These are phyloP conservation scores for Dissostichus mawsoni DNA, from an alignment of 2,113 vertebrate genomes.

Conservation along the genomic window DNA sequence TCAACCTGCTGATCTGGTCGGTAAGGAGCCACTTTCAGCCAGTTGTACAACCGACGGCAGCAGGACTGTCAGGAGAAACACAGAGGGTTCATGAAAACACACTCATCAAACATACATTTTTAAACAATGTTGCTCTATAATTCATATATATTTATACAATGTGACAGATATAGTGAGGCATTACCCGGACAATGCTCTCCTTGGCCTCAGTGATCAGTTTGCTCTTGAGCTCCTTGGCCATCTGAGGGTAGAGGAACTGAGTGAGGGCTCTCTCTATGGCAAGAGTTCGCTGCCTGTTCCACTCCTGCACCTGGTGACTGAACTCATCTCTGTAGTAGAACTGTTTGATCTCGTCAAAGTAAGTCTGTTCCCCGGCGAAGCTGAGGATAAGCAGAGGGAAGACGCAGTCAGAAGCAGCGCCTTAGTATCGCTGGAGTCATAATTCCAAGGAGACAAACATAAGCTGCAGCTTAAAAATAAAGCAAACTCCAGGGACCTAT, in stretches of 20 bases:
- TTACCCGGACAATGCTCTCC: conserved; percentile 95
- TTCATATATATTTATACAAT: not conserved
- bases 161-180: not conserved
- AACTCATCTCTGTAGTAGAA: conserved; percentile 99
- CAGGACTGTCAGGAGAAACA: conserved; percentile 85
- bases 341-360: conserved; percentile 99
- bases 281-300: conserved; percentile 96
- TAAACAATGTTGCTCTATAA: not conserved
- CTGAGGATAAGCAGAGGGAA: conserved; percentile 73
- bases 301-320: conserved; percentile 99
- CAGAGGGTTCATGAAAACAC: not conserved
- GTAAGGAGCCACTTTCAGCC: conserved; percentile 94
- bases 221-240: conserved; percentile 98
- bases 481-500: conserved; percentile 36
- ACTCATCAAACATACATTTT: not conserved
- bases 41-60: conserved; percentile 96
- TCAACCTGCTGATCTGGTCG: conserved; percentile 96
- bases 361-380: conserved; percentile 94
- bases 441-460: conserved; percentile 20
- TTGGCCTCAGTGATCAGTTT: conserved; percentile 95
- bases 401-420: not conserved
- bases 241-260: conserved; percentile 97
- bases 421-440: conserved; percentile 17
- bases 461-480: conserved; percentile 15
- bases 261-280: conserved; percentile 94